A percentile compares a stretch with the other conserved stretches of the same genome.
phyloP scores from a whole-genome alignment of 2,797 vertebrate genomes.

The Moxostoma hubbsi region DNA sequence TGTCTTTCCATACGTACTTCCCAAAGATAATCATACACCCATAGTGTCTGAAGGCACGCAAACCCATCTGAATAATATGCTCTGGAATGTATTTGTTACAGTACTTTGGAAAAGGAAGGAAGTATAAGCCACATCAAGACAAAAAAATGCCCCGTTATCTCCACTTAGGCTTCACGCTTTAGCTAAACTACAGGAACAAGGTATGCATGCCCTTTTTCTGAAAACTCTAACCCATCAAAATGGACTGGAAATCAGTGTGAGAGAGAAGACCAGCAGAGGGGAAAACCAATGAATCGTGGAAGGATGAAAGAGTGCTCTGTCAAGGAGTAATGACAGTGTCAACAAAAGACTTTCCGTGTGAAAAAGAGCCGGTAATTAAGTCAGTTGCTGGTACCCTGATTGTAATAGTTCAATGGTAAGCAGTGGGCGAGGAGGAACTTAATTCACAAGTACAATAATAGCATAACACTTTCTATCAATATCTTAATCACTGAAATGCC shows the following conservation, averaged over 20 bases:
- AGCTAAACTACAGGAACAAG: slow-evolving; percentile 69
- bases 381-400: slow-evolving; percentile 77
- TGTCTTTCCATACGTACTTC: no score
- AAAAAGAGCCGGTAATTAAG: slow-evolving; percentile 76
- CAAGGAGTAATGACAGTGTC: slow-evolving; percentile 67
- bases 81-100: no score
- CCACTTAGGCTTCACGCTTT: slow-evolving; percentile 66
- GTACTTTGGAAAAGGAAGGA: neutral
- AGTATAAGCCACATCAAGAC: slow-evolving; percentile 52
- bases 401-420: slow-evolving; percentile 77
- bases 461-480: slow-evolving; percentile 50
- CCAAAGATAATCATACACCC: no score
- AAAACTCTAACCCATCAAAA: slow-evolving; percentile 13
- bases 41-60: no score
- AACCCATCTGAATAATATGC: no score
- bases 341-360: slow-evolving; percentile 66
- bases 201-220: slow-evolving; percentile 52
- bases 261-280: slow-evolving; percentile 62
- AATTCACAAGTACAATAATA: slow-evolving; percentile 69
- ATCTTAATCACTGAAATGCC: slow-evolving; percentile 68
- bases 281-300: slow-evolving; percentile 62
- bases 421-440: slow-evolving; percentile 72
- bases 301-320: slow-evolving; percentile 66
- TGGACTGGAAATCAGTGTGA: slow-evolving; percentile 57
- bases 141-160: slow-evolving; percentile 34